Conservation (phyloP, 2,797 vertebrate species). For the Perdix hodgsoniae region DNA sequence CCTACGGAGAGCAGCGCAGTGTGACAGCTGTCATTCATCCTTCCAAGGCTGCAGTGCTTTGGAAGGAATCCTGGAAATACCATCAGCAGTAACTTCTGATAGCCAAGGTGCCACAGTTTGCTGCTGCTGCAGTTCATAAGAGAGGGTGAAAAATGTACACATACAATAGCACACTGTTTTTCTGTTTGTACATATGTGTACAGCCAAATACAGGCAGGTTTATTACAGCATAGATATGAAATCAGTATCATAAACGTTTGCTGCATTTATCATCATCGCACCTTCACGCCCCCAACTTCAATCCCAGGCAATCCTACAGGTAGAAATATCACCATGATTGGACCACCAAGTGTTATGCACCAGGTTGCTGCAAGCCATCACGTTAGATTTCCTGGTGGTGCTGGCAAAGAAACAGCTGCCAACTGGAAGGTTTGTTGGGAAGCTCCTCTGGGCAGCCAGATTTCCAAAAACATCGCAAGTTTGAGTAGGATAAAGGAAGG, state of each 20-base stretch:
- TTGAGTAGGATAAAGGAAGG: neutral
- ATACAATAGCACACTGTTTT: neutral
- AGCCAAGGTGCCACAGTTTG: conserved; percentile 1
- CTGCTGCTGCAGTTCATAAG: neutral
- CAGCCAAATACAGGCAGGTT: conserved; percentile 8
- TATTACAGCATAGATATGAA: neutral
- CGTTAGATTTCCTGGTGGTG: neutral
- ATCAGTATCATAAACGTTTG: neutral
- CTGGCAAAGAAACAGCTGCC: neutral
- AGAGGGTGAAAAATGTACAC: neutral
- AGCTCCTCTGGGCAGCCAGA: neutral
- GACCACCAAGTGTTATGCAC: too few species aligned
- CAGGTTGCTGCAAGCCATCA: neutral
- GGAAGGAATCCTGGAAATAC: neutral
- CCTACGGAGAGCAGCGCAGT: neutral
- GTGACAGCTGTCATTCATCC: conserved; percentile 58
- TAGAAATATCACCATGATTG: neutral
- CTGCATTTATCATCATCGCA: neutral
- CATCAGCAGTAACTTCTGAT: conserved; percentile 39
- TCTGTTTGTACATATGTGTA: neutral
- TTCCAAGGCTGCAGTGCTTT: neutral
- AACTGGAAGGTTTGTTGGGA: neutral
- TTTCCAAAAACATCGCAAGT: neutral
- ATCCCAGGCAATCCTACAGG: neutral
- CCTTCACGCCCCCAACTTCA: neutral